phyloP scores from a whole-genome alignment of 2,888 invertebrate species.

The Steromphala cineraria region DNA sequence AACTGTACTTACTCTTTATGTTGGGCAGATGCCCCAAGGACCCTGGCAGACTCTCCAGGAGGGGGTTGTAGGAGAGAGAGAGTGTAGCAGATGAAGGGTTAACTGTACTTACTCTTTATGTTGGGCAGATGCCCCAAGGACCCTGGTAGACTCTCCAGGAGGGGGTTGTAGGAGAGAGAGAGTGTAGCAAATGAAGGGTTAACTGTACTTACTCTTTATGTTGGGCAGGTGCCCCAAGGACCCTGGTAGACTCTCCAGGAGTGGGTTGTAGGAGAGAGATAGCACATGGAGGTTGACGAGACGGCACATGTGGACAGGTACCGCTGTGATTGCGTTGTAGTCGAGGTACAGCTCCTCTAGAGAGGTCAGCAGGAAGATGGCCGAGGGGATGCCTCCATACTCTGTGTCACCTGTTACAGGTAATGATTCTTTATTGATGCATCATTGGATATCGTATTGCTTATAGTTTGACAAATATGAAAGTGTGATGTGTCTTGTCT shows the following conservation, averaged over 20 bases:
- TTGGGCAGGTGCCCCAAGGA: conserved; percentile 59
- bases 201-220: conserved; percentile 50
- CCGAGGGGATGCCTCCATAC: conserved; percentile 63
- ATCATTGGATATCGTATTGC: neutral
- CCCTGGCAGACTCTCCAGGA: conserved; percentile 60
- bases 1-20: conserved; percentile 58
- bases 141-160: conserved; percentile 60
- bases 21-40: conserved; percentile 59
- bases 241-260: conserved; percentile 60
- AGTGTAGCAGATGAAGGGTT: conserved; percentile 31
- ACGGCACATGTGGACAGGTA: conserved; percentile 62
- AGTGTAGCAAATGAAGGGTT: no score
- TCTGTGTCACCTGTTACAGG: conserved; percentile 36
- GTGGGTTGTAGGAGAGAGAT: conserved; percentile 56
- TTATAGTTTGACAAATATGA: neutral
- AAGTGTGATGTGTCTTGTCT: neutral
- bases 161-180: conserved; percentile 46
- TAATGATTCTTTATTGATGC: neutral
- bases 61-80: conserved; percentile 56
- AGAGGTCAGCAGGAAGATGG: conserved; percentile 53
- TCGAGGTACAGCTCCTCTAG: conserved; percentile 59
- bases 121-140: conserved; percentile 59
- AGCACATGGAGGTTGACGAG: conserved; percentile 57
- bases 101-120: conserved; percentile 50
- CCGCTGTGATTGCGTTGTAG: conserved; percentile 61